Base-by-base conservation (phyloP, 2,113 vertebrate species). In the Cyprinus carpio region DNA sequence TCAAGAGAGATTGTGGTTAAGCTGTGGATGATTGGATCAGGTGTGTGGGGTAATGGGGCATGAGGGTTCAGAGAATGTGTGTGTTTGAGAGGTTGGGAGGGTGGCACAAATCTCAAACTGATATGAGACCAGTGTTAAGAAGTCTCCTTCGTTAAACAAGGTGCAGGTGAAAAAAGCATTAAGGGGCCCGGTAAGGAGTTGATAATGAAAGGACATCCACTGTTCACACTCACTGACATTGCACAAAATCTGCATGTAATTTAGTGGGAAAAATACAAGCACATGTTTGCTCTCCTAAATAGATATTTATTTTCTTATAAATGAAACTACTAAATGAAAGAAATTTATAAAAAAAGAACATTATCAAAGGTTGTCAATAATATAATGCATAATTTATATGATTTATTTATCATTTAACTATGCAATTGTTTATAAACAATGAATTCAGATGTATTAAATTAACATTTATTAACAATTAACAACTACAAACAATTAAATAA, bases 121-220 rank as follows among this genome's bases (percentile, higher is more conserved):
- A 58, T 58, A 58, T 58, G 20, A 58, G 56, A 58, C 18, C 54
- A 56, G 49, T 16, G 49, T 56, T 34, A 62, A 69, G 69, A 34
- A 9, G 16, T 27, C 9, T 37, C 13, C 27, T 79, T 18, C 34
- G 18, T 31, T 64, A 16, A 77, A 56, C 49, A 79, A 9, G 16
- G 46, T 60, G 16, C 78, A 87, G 85, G 81, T 88, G 83, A 79
- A 72, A 87, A 88, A 87, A 67, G 54, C 83, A 88, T 87, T 85
- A 87, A 75, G 20, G 64, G 83, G 65, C 60, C 81, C 60, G 64
- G 27, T 12, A 75, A 40, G 51, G 25, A 56, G 62, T 13, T 46
- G 25, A 87, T 18, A 37, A 77, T 71, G 62, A 64, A 27, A 56
- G 11, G 27, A 81, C 51, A 87, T 76, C 10, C 18, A 83, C 81